These are phyloP conservation scores for Drosophila murphyi DNA, from an alignment of 1,140 invertebrate species.

Conservation along the genomic window DNA sequence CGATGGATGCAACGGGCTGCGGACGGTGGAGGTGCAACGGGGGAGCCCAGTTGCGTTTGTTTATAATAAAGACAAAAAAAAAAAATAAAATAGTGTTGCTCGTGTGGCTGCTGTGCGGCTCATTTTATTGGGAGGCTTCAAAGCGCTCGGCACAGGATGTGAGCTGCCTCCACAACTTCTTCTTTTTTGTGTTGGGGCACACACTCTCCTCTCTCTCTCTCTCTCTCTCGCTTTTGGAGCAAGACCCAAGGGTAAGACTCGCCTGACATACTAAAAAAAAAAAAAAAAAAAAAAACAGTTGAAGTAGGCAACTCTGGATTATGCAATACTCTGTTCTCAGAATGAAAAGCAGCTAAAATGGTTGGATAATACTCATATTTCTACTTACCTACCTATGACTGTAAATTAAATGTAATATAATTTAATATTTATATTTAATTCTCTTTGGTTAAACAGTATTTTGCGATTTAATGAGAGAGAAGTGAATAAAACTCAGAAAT, in stretches of 20 bases:
- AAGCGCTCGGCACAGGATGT: conserved; percentile 72
- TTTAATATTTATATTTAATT: no score
- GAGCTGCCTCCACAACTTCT: conserved; percentile 19
- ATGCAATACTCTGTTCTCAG: no score
- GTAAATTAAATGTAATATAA: no score
- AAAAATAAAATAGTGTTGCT: conserved; percentile 42
- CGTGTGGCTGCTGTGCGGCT: conserved; percentile 20
- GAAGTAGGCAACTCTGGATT: no score
- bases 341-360: no score
- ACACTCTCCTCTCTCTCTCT: conserved; percentile 3
- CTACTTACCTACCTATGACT: no score
- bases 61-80: conserved; percentile 55
- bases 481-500: no score
- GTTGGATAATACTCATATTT: no score
- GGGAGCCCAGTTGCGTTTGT: conserved; percentile 45
- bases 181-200: neutral
- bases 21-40: conserved; percentile 25
- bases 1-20: neutral
- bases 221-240: conserved; percentile 1
- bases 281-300: conserved; percentile 12
- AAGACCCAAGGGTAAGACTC: conserved; percentile 8
- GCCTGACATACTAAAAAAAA: conserved; percentile 60
- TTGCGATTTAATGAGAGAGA: no score
- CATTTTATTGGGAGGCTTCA: conserved; percentile 59
- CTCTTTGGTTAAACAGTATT: no score